A percentile compares a stretch with the other conserved stretches of the same genome.
Conservation (phyloP, 1,140 invertebrate genomes). For the Acromyrmex charruanus region DNA sequence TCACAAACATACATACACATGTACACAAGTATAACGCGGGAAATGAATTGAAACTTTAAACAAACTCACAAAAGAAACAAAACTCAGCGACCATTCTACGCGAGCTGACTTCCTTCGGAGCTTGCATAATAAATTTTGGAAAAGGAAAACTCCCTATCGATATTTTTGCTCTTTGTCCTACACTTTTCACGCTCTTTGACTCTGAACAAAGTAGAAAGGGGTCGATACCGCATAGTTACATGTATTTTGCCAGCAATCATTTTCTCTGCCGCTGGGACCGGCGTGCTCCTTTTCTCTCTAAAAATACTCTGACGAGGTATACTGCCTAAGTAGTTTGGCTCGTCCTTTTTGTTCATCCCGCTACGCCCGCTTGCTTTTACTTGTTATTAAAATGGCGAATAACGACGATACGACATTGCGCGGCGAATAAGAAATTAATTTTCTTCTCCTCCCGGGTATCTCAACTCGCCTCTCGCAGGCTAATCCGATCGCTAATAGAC, state of each 20-base stretch:
- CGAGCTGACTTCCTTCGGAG: constrained; percentile 19
- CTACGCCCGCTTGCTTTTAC: constrained; percentile 1
- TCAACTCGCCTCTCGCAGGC: constrained; percentile 15
- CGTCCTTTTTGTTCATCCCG: not conserved
- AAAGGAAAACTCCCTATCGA: constrained; percentile 43
- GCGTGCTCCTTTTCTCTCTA: not conserved
- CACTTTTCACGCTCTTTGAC: constrained; percentile 40
- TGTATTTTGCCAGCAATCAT: constrained; percentile 62
- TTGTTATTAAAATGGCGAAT: constrained; percentile 68
- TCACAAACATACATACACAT: not conserved
- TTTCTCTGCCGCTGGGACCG: not conserved
- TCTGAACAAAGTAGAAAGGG: constrained; percentile 23
- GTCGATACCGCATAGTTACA: constrained; percentile 62
- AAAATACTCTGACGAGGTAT: constrained; percentile 22
- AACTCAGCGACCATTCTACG: constrained; percentile 44
- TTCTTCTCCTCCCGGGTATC: constrained; percentile 54
- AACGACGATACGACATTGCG: constrained; percentile 57
- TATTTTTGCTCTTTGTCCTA: constrained; percentile 38
- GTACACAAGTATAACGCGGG: not conserved
- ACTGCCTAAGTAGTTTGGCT: not conserved
- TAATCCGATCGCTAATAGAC: constrained; percentile 76
- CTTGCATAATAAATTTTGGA: constrained; percentile 72
- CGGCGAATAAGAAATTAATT: constrained; percentile 76
- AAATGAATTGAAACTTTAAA: constrained; percentile 48
- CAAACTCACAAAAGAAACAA: constrained; percentile 59